Percentiles rank a stretch among this genome's conserved stretches.
Evolutionary conservation across 2,113 vertebrate species (phyloP).

Genomic region (Herpailurus yagouaroundi): DNA sequence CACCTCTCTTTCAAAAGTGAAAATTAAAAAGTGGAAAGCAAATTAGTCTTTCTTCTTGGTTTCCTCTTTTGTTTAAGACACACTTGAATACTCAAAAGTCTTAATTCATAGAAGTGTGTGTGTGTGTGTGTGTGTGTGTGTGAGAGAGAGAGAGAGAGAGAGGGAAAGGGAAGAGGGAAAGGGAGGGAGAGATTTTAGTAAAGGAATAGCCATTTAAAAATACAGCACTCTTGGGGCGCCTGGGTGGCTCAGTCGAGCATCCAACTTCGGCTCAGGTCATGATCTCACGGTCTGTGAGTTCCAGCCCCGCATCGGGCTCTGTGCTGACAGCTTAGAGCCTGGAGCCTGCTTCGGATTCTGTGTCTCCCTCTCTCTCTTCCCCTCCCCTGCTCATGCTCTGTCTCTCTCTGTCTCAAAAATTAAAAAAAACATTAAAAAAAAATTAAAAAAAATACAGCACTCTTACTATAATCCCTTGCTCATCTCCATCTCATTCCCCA

Average conservation of each 20-base stretch:
- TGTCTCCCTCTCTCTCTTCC: no score
- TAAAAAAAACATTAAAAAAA: no score
- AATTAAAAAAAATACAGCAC: not conserved
- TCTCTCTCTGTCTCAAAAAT: no score
- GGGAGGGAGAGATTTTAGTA: not conserved
- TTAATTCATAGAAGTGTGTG: not conserved
- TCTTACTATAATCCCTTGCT: not conserved
- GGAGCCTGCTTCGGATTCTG: no score
- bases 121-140: not conserved
- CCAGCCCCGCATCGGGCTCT: no score
- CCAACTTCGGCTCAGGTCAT: no score
- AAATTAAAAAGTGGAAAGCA: not conserved
- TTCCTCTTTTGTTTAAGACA: conserved; percentile 3
- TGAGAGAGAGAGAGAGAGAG: not conserved
- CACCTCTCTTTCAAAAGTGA: no score
- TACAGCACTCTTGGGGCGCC: not conserved
- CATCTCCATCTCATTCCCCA: not conserved
- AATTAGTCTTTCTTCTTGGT: not conserved
- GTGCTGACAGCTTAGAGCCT: no score
- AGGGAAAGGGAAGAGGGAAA: no score
- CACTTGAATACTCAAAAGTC: not conserved
- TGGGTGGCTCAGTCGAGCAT: no score
- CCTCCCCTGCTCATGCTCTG: no score
- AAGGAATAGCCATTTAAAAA: not conserved
- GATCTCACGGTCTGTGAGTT: no score